Evolutionary conservation across 35 echinoderm and acorn worm species (phyloP).

Genomic region (Chiridota heheva): DNA sequence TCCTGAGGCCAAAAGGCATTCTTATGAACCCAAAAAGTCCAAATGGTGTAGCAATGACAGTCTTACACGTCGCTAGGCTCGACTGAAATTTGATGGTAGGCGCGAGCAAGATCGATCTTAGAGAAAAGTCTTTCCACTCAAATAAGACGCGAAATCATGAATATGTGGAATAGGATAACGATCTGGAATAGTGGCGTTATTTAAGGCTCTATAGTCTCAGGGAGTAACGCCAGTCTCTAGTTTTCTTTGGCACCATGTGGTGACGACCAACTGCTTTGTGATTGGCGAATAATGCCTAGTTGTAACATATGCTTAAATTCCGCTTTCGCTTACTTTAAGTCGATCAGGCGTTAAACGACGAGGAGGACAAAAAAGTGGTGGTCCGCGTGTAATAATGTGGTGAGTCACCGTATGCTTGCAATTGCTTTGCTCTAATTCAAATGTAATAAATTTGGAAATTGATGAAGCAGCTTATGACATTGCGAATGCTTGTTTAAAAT

Average conservation of each 20-base stretch:
- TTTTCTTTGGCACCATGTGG: too few relatives aligned
- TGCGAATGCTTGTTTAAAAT: too few relatives aligned
- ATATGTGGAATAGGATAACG: constrained; percentile 53
- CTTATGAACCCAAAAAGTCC: constrained; percentile 35
- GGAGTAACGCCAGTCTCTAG: too few relatives aligned
- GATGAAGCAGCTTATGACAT: too few relatives aligned
- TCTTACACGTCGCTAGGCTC: constrained; percentile 43
- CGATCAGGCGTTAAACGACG: constrained; percentile 19
- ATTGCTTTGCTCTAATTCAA: too few relatives aligned
- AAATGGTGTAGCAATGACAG: constrained; percentile 53
- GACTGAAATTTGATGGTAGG: constrained; percentile 58
- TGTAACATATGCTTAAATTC: constrained; percentile 29
- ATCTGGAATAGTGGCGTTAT: constrained; percentile 22
- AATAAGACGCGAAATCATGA: constrained; percentile 37
- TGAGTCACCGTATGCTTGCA: too few relatives aligned
- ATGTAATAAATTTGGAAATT: too few relatives aligned
- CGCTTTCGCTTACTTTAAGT: background rate
- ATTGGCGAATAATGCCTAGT: background rate
- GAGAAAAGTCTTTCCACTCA: constrained; percentile 36
- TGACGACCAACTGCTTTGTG: constrained; percentile 34
- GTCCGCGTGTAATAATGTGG: constrained; percentile 43
- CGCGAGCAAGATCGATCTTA: constrained; percentile 35
- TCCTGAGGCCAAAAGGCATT: constrained; percentile 56
- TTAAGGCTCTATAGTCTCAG: constrained; percentile 50
- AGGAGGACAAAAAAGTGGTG: constrained; percentile 13